A percentile compares a stretch with the other conserved stretches of the same genome.
These are phyloP conservation scores for Anguilla megastoma DNA, from an alignment of 2,797 vertebrate species.

Conservation along the genomic window DNA sequence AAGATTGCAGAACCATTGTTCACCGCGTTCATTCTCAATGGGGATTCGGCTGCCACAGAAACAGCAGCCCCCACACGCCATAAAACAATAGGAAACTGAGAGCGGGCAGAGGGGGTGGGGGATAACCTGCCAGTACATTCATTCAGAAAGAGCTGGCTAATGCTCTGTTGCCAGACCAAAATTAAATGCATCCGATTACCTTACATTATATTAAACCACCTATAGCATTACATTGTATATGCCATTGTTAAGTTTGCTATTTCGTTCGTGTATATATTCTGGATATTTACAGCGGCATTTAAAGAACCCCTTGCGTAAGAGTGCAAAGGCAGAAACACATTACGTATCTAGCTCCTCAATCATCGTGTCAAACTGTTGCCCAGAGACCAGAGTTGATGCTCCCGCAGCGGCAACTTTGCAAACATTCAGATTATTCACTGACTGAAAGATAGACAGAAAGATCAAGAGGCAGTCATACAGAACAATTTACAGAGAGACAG, in stretches of 20 bases:
- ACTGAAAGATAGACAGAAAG: neutral
- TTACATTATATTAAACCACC: neutral
- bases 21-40: neutral
- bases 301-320: neutral
- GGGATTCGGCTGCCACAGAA: neutral
- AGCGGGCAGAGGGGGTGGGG: no score
- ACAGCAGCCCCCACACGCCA: neutral
- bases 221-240: neutral
- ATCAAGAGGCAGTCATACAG: neutral
- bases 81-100: neutral
- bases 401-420: neutral
- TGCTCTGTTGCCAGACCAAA: neutral
- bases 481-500: neutral
- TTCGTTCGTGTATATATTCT: no score
- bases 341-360: neutral
- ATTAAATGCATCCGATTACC: neutral
- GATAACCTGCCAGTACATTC: no score
- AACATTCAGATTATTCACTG: neutral
- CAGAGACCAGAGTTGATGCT: neutral
- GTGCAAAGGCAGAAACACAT: neutral
- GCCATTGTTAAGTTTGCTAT: neutral
- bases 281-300: neutral
- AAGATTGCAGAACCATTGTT: neutral
- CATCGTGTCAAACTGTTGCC: neutral
- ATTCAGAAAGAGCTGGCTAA: neutral